A percentile compares a stretch with the other conserved stretches of the same genome.
Evolutionary conservation across 1,140 invertebrate species (phyloP).

Genomic region (Papilio aristodemus): DNA sequence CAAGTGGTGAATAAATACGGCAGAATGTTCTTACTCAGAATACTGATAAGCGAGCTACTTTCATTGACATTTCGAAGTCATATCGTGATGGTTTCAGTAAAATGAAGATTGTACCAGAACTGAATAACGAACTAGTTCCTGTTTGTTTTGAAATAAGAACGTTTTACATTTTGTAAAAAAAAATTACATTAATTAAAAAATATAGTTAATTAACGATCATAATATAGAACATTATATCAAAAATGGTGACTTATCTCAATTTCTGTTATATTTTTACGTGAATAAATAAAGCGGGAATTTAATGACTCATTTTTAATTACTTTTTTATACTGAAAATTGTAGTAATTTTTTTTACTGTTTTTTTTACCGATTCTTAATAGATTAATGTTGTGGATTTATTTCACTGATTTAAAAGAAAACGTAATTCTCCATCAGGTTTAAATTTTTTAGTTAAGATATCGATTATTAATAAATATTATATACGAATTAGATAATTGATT

Average conservation of each 20-base stretch:
- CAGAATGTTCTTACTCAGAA: conserved; percentile 48
- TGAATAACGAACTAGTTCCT: conserved; percentile 47
- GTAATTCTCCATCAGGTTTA: no score
- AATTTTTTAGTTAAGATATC: no score
- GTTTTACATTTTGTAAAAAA: neutral
- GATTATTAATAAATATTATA: no score
- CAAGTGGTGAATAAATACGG: conserved; percentile 44
- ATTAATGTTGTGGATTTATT: neutral
- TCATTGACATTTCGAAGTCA: conserved; percentile 40
- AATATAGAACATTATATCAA: neutral
- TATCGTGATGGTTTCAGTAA: conserved; percentile 40
- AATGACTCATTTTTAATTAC: no score
- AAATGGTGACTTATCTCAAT: no score
- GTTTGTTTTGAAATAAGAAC: conserved; percentile 18
- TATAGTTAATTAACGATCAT: neutral
- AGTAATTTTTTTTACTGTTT: no score
- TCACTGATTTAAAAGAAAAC: no score
- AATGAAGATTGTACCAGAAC: conserved; percentile 43
- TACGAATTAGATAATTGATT: neutral
- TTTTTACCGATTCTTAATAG: no score
- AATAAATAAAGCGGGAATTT: no score
- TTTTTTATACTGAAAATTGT: no score
- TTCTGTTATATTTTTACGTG: no score
- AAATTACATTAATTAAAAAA: neutral
- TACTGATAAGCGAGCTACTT: conserved; percentile 48